Evolutionary conservation across 2,113 vertebrate genomes (phyloP).

Genomic region (Callaeas wilsoni): DNA sequence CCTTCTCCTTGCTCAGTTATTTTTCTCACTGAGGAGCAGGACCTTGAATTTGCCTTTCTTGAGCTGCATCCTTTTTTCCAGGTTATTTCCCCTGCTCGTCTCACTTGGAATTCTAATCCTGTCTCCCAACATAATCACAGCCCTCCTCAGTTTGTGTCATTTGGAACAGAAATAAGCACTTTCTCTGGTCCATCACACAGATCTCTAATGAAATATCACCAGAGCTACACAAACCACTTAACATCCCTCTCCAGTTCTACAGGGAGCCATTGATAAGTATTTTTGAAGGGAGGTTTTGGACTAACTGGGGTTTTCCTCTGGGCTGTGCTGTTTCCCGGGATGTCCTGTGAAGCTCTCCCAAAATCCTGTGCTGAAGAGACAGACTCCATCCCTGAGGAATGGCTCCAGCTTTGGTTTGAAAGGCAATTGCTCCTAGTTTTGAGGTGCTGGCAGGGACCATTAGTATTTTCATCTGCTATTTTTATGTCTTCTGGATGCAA

Average conservation of each 20-base stretch:
- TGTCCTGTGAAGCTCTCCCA: not conserved
- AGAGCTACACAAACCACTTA: not conserved
- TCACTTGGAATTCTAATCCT: not conserved
- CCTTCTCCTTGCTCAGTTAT: not conserved
- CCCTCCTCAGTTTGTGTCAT: not conserved
- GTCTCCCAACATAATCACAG: not conserved
- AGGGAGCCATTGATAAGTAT: not conserved
- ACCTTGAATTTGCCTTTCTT: not conserved
- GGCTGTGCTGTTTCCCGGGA: not conserved
- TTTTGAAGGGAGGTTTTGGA: not conserved
- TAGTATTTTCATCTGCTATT: not conserved
- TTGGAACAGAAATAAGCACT: not conserved
- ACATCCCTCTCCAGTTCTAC: not conserved
- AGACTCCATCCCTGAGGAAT: not conserved
- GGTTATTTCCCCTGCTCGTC: not conserved
- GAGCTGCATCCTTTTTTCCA: not conserved
- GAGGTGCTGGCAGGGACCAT: not conserved
- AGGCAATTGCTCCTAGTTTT: not conserved
- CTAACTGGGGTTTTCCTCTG: not conserved
- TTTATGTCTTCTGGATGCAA: not conserved
- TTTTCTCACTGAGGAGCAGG: not conserved
- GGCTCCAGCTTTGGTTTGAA: not conserved
- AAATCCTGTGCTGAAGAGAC: not conserved
- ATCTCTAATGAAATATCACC: not conserved
- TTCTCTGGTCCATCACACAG: not conserved